Percentiles rank a stretch among this genome's conserved stretches.
Evolutionary conservation across 2,113 vertebrate species (phyloP).

Genomic region (Lasiurus borealis): DNA sequence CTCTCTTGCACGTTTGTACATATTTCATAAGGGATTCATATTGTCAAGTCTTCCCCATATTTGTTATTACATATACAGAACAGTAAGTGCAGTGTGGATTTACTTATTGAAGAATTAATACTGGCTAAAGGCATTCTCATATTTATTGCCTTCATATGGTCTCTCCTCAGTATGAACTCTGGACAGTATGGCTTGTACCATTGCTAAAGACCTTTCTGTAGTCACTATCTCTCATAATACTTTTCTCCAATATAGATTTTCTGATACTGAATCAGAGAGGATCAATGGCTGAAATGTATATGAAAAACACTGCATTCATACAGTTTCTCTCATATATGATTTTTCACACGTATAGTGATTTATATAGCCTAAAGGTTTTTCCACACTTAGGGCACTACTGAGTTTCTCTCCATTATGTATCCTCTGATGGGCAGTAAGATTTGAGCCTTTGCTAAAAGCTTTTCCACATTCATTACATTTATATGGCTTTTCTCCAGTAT

Average conservation of each 20-base stretch:
- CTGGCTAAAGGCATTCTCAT: background rate
- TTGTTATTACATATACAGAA: background rate
- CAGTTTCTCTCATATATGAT: constrained; percentile 20
- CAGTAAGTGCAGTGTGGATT: background rate
- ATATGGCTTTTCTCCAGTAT: constrained; percentile 88
- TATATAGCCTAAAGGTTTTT: constrained; percentile 63
- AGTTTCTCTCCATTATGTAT: constrained; percentile 81
- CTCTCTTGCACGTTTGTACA: background rate
- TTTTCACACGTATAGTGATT: constrained; percentile 39
- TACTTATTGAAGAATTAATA: constrained; percentile 44
- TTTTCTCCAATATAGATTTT: constrained; percentile 11
- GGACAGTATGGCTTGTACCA: background rate
- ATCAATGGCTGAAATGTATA: background rate
- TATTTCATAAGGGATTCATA: background rate
- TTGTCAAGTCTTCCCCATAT: background rate
- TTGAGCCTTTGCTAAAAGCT: constrained; percentile 87
- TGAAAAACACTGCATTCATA: background rate
- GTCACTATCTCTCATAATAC: background rate
- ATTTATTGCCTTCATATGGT: background rate
- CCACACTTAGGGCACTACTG: constrained; percentile 57
- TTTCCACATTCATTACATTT: constrained; percentile 88
- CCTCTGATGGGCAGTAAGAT: constrained; percentile 85
- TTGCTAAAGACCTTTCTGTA: constrained; percentile 26
- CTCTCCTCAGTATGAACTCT: background rate
- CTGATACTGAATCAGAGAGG: background rate